Percentiles rank a stretch among this genome's conserved stretches.
phyloP scores from a whole-genome alignment of 2,113 vertebrate species.

The Nycticryphes semicollaris region DNA sequence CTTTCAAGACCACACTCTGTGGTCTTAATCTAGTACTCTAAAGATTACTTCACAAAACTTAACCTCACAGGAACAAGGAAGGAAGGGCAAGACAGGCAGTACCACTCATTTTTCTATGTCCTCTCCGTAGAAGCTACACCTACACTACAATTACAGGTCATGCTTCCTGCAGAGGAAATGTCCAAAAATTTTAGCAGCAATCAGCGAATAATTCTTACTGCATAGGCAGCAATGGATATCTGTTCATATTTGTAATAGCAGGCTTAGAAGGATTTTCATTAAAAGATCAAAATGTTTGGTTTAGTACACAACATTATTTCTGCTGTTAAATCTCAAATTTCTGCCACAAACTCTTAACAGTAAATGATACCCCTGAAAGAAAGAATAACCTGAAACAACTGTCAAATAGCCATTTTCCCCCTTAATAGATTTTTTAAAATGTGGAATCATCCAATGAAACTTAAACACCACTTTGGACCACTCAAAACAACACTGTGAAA shows the following conservation, averaged over 20 bases:
- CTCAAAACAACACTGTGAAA: neutral
- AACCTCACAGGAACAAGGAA: neutral
- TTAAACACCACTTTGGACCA: neutral
- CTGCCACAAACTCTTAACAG: neutral
- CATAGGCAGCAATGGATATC: neutral
- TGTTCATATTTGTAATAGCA: neutral
- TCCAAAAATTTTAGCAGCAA: neutral
- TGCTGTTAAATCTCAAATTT: neutral
- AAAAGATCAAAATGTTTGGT: neutral
- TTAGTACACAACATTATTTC: neutral
- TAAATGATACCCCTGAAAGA: neutral
- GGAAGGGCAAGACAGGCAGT: neutral
- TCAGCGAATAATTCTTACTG: neutral
- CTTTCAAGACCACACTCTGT: neutral
- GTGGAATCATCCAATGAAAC: neutral
- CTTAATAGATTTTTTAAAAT: neutral
- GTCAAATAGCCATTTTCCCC: neutral
- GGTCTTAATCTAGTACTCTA: neutral
- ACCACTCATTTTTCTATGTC: neutral
- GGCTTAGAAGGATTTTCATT: neutral
- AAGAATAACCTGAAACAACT: neutral
- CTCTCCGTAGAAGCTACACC: neutral
- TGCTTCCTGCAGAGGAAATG: neutral
- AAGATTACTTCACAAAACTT: neutral
- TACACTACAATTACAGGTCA: neutral